Conservation (phyloP, 2,888 invertebrate genomes). For the Macrophya alboannulata region DNA sequence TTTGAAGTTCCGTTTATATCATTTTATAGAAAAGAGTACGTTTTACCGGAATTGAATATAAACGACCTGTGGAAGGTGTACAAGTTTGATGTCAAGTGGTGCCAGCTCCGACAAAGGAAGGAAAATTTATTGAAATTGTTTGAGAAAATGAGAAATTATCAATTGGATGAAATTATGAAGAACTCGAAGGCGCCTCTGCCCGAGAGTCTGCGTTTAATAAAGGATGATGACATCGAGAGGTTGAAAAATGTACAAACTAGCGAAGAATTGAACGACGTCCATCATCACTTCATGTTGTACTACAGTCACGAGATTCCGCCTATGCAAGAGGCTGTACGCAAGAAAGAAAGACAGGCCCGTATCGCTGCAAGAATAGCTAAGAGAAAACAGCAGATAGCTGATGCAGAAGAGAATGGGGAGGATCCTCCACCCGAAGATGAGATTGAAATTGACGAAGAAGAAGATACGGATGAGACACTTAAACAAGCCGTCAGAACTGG, state of each 20-base stretch:
- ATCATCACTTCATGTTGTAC: conserved; percentile 95
- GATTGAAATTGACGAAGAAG: conserved; percentile 82
- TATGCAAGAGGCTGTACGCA: conserved; percentile 89
- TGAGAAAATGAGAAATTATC: conserved; percentile 96
- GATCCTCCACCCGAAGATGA: conserved; percentile 84
- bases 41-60: conserved; percentile 95
- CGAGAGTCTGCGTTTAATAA: conserved; percentile 90
- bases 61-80: conserved; percentile 99
- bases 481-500: conserved; percentile 95
- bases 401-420: conserved; percentile 85
- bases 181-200: conserved; percentile 93
- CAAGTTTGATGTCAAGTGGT: conserved; percentile 97
- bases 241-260: conserved; percentile 90
- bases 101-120: conserved; percentile 91
- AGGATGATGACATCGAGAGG: conserved; percentile 92
- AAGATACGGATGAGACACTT: conserved; percentile 84
- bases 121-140: conserved; percentile 91
- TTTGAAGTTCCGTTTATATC: conserved; percentile 99
- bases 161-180: conserved; percentile 90
- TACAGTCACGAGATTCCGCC: conserved; percentile 92
- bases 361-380: conserved; percentile 81
- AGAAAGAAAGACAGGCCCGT: conserved; percentile 85
- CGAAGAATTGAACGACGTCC: conserved; percentile 96
- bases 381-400: conserved; percentile 81
- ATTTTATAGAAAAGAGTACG: conserved; percentile 98